Evolutionary conservation across 2,888 invertebrate genomes (phyloP).

Genomic region (Morpho helenor): DNA sequence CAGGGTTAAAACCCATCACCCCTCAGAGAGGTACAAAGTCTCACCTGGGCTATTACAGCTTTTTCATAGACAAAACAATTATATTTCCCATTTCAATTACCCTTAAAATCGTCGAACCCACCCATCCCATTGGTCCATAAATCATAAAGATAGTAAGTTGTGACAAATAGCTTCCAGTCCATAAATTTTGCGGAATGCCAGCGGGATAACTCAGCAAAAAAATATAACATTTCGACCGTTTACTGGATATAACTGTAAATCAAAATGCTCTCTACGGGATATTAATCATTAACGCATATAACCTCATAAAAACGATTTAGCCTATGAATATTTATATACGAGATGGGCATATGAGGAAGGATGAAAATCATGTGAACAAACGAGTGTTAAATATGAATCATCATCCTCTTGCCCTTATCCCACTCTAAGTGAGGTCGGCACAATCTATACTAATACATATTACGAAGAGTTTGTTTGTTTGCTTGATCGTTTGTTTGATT

Average conservation of each 20-base stretch:
- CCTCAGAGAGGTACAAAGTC: no score
- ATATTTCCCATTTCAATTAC: background rate
- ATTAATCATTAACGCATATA: background rate
- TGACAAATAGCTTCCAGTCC: constrained; percentile 14
- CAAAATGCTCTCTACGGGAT: background rate
- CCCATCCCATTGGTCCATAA: constrained; percentile 5
- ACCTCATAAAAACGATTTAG: background rate
- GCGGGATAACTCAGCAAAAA: background rate
- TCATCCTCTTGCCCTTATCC: no score
- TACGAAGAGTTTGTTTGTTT: no score
- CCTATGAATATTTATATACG: no score
- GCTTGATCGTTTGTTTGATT: no score
- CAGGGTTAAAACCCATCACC: no score
- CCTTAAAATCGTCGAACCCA: background rate
- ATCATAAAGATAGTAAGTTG: constrained; percentile 16
- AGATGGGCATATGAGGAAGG: no score
- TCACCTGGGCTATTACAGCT: no score
- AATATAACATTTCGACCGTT: constrained; percentile 10
- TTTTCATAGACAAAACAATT: background rate
- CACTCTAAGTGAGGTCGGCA: no score
- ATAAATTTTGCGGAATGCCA: constrained; percentile 9
- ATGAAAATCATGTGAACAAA: no score
- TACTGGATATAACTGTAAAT: background rate
- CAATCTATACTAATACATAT: no score
- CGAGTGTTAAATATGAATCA: no score